Base-by-base conservation (phyloP, 2,888 invertebrate species). In the Oxystoma pomonae region DNA sequence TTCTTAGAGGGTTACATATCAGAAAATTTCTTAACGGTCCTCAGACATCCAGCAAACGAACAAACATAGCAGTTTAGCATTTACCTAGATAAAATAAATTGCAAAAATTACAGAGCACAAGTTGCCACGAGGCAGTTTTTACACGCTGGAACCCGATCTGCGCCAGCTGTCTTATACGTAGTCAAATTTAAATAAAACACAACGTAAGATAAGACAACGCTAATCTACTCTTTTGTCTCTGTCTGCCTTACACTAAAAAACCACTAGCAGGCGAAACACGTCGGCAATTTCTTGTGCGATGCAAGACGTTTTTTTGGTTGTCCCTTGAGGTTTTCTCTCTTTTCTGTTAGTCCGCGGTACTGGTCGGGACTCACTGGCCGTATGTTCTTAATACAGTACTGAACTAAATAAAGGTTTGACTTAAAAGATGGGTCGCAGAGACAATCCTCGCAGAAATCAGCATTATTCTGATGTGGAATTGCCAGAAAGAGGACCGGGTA, bases 401-500 rank as follows among this genome's bases (percentile, higher is more conserved):
- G n/a, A 35, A 35, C 35, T 12, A 35, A n/a, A n/a, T 12, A 35
- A 35, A 35, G 12, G 3, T 35, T 7, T 35, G 3, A 35, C 7
- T 55, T 18, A 58, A 79, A 75, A n/a, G 69, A 84, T 83, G 83
- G 82, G 79, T 66, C 81, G 81, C 57, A 82, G 75, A 71, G 80
- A 79, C 65, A 75, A 73, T 68, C 72, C 70, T 74, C 75, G 74
- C 68, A 72, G 72, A 74, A 72, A 67, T 22, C 69, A 69, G 58
- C 71, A 74, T 62, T 74, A 78, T 60, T 68, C 72, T 21, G 76
- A 79, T 66, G 77, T 79, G 67, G 77, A 78, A 50, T 73, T 83
- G 52, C 82, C 83, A 9, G 83, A 83, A 70, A 75, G 81, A 65
- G 82, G 83, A 70, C 81, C 84, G 69, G 84, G 85, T 85, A 81